These are phyloP conservation scores for Pantelozetes paolii DNA, from an alignment of 2,888 invertebrate species.

Conservation along the genomic window DNA sequence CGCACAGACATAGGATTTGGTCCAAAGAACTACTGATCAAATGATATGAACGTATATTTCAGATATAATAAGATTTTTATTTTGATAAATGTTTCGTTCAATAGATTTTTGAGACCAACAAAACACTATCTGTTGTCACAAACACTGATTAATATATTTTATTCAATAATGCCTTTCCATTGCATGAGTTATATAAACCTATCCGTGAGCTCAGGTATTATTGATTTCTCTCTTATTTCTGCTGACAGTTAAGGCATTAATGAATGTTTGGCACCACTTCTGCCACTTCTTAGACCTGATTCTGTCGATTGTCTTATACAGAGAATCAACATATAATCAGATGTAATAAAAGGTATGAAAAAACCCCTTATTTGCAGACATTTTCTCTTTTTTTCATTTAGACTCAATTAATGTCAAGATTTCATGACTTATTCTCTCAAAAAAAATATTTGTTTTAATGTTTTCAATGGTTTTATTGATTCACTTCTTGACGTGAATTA, in stretches of 20 bases:
- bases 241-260: conserved; percentile 26
- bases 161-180: not conserved
- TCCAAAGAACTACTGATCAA: conserved; percentile 2
- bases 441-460: conserved; percentile 12
- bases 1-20: conserved; percentile 14
- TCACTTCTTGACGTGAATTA: conserved; percentile 19
- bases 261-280: conserved; percentile 18
- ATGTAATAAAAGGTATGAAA: too few relatives aligned
- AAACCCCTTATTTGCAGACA: too few relatives aligned
- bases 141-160: conserved; percentile 18
- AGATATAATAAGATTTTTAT: conserved; percentile 32
- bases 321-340: not conserved
- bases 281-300: too few relatives aligned
- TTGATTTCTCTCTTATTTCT: conserved; percentile 20
- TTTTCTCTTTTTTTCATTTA: not conserved
- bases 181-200: not conserved
- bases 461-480: not conserved
- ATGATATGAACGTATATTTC: conserved; percentile 10
- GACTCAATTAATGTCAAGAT: conserved; percentile 12
- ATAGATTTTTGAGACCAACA: conserved; percentile 9
- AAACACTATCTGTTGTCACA: not conserved
- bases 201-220: not conserved
- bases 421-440: not conserved
- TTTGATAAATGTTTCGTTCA: conserved; percentile 26
- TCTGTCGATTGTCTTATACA: not conserved